Evolutionary conservation across 2,113 vertebrate species (phyloP).

Genomic region (Mesoclemmys tuberculata): DNA sequence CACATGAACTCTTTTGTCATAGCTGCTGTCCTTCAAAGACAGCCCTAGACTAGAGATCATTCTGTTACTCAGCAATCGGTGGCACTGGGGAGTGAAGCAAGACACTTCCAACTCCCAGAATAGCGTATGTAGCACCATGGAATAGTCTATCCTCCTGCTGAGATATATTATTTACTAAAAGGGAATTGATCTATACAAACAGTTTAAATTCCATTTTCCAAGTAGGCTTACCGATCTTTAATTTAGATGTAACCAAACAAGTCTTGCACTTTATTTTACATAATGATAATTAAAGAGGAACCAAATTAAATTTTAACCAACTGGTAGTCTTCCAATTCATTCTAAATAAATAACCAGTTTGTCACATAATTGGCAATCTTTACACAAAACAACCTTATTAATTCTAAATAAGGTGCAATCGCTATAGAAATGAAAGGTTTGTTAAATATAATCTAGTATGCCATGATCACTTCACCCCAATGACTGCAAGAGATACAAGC

Average conservation of each 20-base stretch:
- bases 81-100: not conserved
- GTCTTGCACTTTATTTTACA: not conserved
- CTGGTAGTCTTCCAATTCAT: not conserved
- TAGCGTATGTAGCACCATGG: not conserved
- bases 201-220: not conserved
- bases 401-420: not conserved
- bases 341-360: not conserved
- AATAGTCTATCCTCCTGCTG: not conserved
- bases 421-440: not conserved
- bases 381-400: conserved; percentile 18
- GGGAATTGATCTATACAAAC: not conserved
- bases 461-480: not conserved
- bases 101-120: not conserved
- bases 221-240: not conserved
- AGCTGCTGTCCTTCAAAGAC: not conserved
- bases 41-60: fast-evolving
- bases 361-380: conserved; percentile 21
- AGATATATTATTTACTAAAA: not conserved
- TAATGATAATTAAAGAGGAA: not conserved
- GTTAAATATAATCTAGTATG: conserved; percentile 17
- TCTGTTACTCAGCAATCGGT: fast-evolving
- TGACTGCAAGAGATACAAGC: not conserved
- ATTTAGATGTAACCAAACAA: not conserved
- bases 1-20: fast-evolving
- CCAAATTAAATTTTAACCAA: not conserved